Conservation (phyloP, 2,113 vertebrate species). For the Procavia capensis region DNA sequence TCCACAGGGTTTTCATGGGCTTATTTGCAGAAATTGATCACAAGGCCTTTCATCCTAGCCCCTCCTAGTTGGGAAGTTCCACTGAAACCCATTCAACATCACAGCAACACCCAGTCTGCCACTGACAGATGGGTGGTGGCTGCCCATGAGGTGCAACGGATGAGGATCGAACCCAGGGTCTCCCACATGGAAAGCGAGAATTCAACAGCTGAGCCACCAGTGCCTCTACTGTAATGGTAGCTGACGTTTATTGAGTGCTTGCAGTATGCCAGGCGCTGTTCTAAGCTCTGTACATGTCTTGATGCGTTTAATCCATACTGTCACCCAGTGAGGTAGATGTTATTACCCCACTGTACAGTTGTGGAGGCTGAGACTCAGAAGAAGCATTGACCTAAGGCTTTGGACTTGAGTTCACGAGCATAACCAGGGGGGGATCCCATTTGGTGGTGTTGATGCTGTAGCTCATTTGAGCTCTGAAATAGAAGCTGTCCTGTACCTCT, state of each 20-base stretch:
- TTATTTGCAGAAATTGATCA: neutral
- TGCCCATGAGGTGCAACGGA: neutral
- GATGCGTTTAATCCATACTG: neutral
- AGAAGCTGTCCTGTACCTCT: neutral
- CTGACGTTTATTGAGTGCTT: accelerated
- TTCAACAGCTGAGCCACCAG: neutral
- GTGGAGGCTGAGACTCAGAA: neutral
- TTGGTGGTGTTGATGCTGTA: neutral
- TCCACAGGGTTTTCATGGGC: neutral
- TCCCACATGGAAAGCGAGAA: neutral
- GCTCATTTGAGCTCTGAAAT: neutral
- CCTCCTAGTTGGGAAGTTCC: neutral
- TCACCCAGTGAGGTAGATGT: accelerated
- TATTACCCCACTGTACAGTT: no score
- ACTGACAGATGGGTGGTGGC: neutral
- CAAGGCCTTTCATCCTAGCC: neutral
- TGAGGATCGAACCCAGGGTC: neutral
- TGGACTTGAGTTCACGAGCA: neutral
- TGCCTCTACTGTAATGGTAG: neutral
- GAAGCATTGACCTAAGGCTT: neutral
- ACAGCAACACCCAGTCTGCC: neutral
- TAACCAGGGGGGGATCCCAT: neutral
- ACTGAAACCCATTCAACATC: neutral
- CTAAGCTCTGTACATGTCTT: neutral
- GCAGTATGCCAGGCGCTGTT: accelerated